These are phyloP conservation scores for Ctenoplectra terminalis DNA, from an alignment of 1,140 invertebrate species.

Conservation along the genomic window DNA sequence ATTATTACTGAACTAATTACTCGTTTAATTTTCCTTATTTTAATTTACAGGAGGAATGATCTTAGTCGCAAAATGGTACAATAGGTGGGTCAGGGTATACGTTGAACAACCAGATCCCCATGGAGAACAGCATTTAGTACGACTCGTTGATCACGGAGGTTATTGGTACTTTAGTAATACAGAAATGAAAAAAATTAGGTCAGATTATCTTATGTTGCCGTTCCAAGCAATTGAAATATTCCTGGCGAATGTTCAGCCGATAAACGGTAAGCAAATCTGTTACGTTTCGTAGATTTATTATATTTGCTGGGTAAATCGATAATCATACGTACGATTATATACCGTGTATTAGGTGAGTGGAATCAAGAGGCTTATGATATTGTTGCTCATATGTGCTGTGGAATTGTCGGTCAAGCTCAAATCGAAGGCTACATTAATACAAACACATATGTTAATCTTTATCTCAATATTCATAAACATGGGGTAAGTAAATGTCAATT, in stretches of 20 bases:
- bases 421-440: constrained; percentile 90
- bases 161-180: constrained; percentile 90
- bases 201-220: constrained; percentile 95
- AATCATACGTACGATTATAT: neutral
- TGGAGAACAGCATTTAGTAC: constrained; percentile 89
- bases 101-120: constrained; percentile 89
- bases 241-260: constrained; percentile 93
- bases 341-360: constrained; percentile 84
- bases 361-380: constrained; percentile 88
- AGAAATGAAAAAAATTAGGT: constrained; percentile 93
- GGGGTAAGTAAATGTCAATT: constrained; percentile 70
- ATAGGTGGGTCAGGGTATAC: constrained; percentile 95
- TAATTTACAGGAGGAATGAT: constrained; percentile 89
- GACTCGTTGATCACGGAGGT: constrained; percentile 97
- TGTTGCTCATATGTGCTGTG: constrained; percentile 90
- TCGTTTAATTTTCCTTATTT: constrained; percentile 18
- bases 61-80: constrained; percentile 92
- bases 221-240: constrained; percentile 98
- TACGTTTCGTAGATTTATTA: constrained; percentile 3
- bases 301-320: neutral
- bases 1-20: constrained; percentile 29
- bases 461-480: constrained; percentile 76
- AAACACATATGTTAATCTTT: constrained; percentile 74
- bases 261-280: constrained; percentile 85
- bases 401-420: constrained; percentile 93